Base-by-base conservation (phyloP, 2,888 invertebrate species). In the Epicampocera succincta region DNA sequence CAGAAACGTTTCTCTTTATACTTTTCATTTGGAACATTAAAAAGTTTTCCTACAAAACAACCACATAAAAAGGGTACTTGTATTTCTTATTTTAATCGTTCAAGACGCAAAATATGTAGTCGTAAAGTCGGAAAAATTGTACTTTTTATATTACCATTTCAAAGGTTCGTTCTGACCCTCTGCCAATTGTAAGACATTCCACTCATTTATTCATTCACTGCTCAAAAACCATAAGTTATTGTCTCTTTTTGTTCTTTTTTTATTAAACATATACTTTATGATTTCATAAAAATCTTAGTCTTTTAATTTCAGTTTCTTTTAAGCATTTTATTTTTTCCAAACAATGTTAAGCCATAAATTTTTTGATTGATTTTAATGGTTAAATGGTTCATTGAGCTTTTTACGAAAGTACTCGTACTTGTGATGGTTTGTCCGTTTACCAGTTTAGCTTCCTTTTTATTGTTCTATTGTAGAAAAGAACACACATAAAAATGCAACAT, bases 341-440 rank as follows among this genome's bases (percentile, higher is more conserved):
- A 88, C 88, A 88, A 87, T 88, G 88, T 88, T 87, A 85, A 85
- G 86, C 85, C 85, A 88, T 88, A 88, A 88, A 88, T 88, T 87
- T 85, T 87, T 88, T 88, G 88, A 88, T 88, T 88, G 88, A 88
- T 89, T 89, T 89, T 89, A 89, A 89, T 89, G 88, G 86, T 87
- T 86, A 87, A 87, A 87, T 88, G 88, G 87, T 85, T 86, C 89
- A 89, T 88, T 89, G 89, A 85, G 87, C 86, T 85, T 86, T 84
- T 69, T 61, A 76, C n/a, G n/a, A n/a, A n/a, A 66, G 63, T 52
- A 56, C 63, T 4, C 3, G 9, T 33, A 33, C 33, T 33, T 33
- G 58, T 50, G 56, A 38, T 56, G 58, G 58, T 40, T 44, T 48
- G 44, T 38, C 1, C 33, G 11, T 33, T 52, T 13, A 29, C 21